Conservation (phyloP, 2,113 vertebrate genomes). For the Crocuta crocuta region DNA sequence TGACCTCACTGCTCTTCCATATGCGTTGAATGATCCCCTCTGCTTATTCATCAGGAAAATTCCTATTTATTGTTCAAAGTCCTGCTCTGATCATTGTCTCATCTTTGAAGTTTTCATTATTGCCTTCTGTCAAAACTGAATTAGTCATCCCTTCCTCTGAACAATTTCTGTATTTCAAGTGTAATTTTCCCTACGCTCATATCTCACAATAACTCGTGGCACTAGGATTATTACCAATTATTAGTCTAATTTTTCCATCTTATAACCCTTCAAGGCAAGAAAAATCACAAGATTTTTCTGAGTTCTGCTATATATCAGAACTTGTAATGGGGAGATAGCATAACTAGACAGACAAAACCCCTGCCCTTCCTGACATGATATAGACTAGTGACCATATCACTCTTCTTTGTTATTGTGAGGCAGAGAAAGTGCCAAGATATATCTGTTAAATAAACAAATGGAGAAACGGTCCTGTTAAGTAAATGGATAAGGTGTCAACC, state of each 20-base stretch:
- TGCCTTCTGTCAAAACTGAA: not conserved
- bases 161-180: not conserved
- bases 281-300: not conserved
- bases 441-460: not conserved
- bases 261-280: not conserved
- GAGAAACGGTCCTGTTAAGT: not conserved
- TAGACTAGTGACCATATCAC: not conserved
- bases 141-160: not conserved
- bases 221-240: not conserved
- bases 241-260: not conserved
- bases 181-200: not conserved
- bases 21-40: not conserved
- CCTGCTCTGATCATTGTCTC: not conserved
- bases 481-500: not conserved
- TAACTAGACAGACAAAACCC: not conserved
- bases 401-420: not conserved
- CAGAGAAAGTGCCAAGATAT: not conserved
- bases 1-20: not conserved
- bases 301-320: not conserved
- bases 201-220: not conserved
- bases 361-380: not conserved
- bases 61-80: not conserved
- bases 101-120: not conserved
- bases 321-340: not conserved
- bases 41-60: not conserved